Percentiles rank a stretch among this genome's conserved stretches.
These are phyloP conservation scores for Lordiphosa andalusiaca DNA, from an alignment of 2,888 invertebrate species.

Conservation along the genomic window DNA sequence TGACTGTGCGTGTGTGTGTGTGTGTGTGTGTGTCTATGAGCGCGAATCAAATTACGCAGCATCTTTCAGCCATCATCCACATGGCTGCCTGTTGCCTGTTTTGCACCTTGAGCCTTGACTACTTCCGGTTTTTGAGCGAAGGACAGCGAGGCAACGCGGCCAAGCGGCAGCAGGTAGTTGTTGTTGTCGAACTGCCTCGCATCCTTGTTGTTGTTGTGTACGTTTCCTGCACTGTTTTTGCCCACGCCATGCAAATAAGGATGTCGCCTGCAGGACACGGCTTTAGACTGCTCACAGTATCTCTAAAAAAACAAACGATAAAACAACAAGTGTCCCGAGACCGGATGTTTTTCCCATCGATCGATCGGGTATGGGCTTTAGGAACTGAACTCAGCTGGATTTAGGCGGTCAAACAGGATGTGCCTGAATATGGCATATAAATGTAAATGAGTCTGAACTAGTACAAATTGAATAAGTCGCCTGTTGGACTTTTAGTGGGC, in stretches of 20 bases:
- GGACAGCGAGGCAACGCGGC: slow-evolving; percentile 44
- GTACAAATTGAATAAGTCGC: too few relatives aligned
- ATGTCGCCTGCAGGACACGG: slow-evolving; percentile 53
- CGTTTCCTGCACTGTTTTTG: slow-evolving; percentile 52
- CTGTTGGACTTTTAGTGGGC: too few relatives aligned
- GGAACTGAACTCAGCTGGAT: too few relatives aligned
- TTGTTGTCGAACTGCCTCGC: slow-evolving; percentile 33
- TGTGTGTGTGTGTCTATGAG: slow-evolving; percentile 58
- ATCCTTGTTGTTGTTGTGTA: slow-evolving; percentile 39
- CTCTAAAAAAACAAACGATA: slow-evolving; percentile 7
- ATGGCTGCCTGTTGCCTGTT: slow-evolving; percentile 50
- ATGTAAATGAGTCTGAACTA: too few relatives aligned
- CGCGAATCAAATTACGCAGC: slow-evolving; percentile 69
- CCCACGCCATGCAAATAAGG: slow-evolving; percentile 62
- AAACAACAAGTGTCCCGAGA: slow-evolving; percentile 45
- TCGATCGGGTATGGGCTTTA: slow-evolving; percentile 28
- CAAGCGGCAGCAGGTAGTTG: slow-evolving; percentile 50
- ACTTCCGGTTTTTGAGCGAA: slow-evolving; percentile 68
- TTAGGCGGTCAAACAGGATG: too few relatives aligned
- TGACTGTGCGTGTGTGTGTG: background rate
- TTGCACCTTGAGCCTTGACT: slow-evolving; percentile 71
- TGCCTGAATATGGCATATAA: too few relatives aligned
- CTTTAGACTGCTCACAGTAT: slow-evolving; percentile 7
- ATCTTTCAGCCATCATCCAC: slow-evolving; percentile 58
- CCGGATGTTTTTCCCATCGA: slow-evolving; percentile 52